These are phyloP conservation scores for Xestia ashworthii DNA, from an alignment of 2,888 invertebrate species.

Conservation along the genomic window DNA sequence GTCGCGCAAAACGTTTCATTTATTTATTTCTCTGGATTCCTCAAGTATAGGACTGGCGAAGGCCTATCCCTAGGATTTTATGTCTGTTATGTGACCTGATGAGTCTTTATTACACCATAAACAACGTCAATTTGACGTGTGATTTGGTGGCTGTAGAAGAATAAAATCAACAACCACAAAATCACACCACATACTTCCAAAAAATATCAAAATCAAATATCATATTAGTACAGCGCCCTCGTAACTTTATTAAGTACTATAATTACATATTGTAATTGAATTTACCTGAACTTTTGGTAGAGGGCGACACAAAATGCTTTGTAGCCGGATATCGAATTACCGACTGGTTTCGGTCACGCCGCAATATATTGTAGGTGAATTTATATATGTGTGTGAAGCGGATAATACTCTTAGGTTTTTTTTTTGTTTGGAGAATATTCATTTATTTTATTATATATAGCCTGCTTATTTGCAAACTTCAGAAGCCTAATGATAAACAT, in stretches of 20 bases:
- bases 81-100: too few relatives aligned
- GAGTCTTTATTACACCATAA: too few relatives aligned
- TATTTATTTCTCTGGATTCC: too few relatives aligned
- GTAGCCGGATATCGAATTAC: conserved; percentile 60
- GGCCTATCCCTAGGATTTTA: too few relatives aligned
- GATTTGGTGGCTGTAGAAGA: too few relatives aligned
- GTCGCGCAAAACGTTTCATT: too few relatives aligned
- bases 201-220: conserved; percentile 35
- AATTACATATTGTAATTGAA: conserved; percentile 58
- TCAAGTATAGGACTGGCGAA: too few relatives aligned
- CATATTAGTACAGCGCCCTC: conserved; percentile 39
- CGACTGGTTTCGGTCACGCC: conserved; percentile 34
- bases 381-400: conserved; percentile 16
- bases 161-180: neutral
- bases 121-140: too few relatives aligned
- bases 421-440: conserved; percentile 8
- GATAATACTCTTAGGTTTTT: conserved; percentile 43
- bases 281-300: conserved; percentile 45
- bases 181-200: neutral
- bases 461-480: neutral
- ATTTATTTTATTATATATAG: neutral
- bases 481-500: neutral
- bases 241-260: conserved; percentile 50
- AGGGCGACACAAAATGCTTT: conserved; percentile 52
- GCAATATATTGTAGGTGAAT: conserved; percentile 28